A percentile compares a stretch with the other conserved stretches of the same genome.
These are phyloP conservation scores for Conistra vaccinii DNA, from an alignment of 2,888 invertebrate genomes.

Conservation along the genomic window DNA sequence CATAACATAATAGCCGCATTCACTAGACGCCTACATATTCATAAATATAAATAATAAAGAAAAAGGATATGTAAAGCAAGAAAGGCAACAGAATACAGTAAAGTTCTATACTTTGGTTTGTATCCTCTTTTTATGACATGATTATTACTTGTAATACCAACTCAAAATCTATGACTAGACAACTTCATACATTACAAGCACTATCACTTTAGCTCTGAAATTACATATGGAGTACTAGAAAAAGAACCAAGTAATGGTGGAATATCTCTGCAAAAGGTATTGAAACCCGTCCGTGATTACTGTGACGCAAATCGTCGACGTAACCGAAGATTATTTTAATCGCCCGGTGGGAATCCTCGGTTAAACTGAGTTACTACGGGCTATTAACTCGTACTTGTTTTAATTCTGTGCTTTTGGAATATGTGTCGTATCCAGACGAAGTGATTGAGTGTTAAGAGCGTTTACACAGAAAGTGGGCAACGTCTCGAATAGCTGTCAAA, in stretches of 20 bases:
- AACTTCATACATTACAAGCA: slow-evolving; percentile 37
- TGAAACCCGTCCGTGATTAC: slow-evolving; percentile 43
- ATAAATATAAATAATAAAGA: slow-evolving; percentile 1
- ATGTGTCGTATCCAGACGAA: background rate
- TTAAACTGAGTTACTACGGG: slow-evolving; percentile 14
- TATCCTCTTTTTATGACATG: slow-evolving; percentile 28
- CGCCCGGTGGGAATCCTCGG: slow-evolving; percentile 29
- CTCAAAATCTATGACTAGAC: slow-evolving; percentile 49
- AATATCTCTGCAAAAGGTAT: slow-evolving; percentile 38
- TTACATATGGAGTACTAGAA: slow-evolving; percentile 48
- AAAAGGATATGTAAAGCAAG: background rate
- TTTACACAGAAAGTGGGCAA: no score
- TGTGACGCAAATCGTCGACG: slow-evolving; percentile 57
- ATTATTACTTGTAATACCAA: slow-evolving; percentile 35
- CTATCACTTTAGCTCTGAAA: slow-evolving; percentile 44
- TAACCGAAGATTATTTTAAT: slow-evolving; percentile 64
- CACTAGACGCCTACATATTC: background rate
- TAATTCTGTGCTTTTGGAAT: slow-evolving; percentile 11
- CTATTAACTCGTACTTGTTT: slow-evolving; percentile 8
- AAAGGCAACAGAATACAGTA: background rate
- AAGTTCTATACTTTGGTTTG: background rate
- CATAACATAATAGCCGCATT: background rate
- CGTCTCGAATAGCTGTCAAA: no score
- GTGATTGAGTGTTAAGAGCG: background rate
- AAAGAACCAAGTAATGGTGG: slow-evolving; percentile 42